Percentiles rank a stretch among this genome's conserved stretches.
phyloP scores from a whole-genome alignment of 37 sponge, comb jelly and placozoan species.

The Eunapius fragilis region DNA sequence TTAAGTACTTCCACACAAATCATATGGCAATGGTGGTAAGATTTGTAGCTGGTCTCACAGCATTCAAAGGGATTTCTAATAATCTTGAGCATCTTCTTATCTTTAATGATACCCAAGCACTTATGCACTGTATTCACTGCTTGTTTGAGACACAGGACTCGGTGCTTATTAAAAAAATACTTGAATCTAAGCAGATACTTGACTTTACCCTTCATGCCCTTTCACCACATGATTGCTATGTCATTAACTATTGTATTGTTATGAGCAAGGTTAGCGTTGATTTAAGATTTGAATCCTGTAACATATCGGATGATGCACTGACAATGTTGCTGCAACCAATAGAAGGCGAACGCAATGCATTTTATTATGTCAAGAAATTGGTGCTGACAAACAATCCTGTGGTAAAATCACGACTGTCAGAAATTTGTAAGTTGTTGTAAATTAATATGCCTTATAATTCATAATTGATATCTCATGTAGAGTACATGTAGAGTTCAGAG shows the following conservation, averaged over 20 bases:
- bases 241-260: neutral
- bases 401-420: neutral
- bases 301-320: neutral
- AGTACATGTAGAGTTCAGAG: too few species aligned
- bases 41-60: too few species aligned
- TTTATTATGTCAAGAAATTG: neutral
- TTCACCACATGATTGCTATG: neutral
- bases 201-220: neutral
- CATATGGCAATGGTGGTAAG: too few species aligned
- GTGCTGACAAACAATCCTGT: neutral
- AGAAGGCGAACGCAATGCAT: neutral
- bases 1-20: too few species aligned
- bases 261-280: neutral
- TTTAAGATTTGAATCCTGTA: neutral
- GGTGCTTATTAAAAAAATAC: neutral
- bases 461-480: too few species aligned
- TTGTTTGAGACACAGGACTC: neutral
- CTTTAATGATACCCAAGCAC: neutral
- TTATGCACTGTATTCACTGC: neutral
- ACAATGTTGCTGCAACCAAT: neutral
- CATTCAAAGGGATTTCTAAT: too few species aligned
- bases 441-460: too few species aligned
- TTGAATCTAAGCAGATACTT: neutral
- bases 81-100: too few species aligned
- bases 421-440: neutral